These are phyloP conservation scores for Apteryx owenii DNA, from an alignment of 2,113 vertebrate genomes.

Conservation along the genomic window DNA sequence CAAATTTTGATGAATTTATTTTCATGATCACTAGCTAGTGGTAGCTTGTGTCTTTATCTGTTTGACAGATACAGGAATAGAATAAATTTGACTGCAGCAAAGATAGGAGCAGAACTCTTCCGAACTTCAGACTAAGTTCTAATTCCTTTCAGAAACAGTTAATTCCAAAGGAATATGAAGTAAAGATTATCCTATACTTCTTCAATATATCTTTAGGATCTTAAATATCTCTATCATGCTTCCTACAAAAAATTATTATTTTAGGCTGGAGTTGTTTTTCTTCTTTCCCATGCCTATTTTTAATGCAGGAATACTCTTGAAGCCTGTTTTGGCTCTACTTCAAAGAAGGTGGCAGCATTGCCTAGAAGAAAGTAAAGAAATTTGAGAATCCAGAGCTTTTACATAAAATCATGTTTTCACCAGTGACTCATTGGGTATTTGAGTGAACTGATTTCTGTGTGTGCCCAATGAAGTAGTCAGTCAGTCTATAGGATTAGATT, in stretches of 20 bases:
- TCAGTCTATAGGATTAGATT: neutral
- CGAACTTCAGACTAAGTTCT: neutral
- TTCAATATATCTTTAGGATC: neutral
- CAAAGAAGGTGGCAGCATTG: neutral
- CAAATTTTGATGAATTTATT: neutral
- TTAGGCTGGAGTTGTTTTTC: neutral
- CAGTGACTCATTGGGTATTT: neutral
- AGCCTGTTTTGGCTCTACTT: neutral
- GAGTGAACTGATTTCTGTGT: neutral
- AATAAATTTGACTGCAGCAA: neutral
- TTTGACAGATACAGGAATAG: neutral
- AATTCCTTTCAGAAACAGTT: neutral
- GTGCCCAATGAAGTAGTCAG: neutral
- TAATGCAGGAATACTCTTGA: neutral
- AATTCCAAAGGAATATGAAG: neutral
- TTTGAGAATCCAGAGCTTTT: neutral
- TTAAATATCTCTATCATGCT: neutral
- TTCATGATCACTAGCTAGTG: accelerated
- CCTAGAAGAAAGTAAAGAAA: neutral
- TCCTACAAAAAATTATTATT: neutral
- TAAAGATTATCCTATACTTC: neutral
- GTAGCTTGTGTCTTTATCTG: neutral
- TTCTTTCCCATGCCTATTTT: neutral
- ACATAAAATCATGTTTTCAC: neutral
- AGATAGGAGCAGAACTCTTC: neutral